Conservation (phyloP, 1,140 invertebrate genomes). For the Tetramorium alpestre region DNA sequence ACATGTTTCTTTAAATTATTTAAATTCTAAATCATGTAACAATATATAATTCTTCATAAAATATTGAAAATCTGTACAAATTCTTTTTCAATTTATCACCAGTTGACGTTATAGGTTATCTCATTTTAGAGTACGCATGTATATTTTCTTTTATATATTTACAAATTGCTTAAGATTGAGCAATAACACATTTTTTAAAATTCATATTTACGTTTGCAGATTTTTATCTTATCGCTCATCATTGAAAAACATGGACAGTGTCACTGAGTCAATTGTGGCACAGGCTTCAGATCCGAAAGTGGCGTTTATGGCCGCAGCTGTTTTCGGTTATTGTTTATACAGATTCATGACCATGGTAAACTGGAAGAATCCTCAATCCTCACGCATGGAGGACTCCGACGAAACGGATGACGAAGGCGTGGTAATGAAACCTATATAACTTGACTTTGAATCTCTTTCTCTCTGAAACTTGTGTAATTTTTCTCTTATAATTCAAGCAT, state of each 20-base stretch:
- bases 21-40: not conserved
- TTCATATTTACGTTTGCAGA: not conserved
- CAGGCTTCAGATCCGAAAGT: slow-evolving; percentile 49
- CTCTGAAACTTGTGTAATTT: not conserved
- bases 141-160: not conserved
- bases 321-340: slow-evolving; percentile 68
- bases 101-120: not conserved
- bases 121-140: not conserved
- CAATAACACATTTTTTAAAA: not conserved
- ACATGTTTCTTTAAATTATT: not conserved
- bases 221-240: slow-evolving; percentile 10
- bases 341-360: slow-evolving; percentile 40
- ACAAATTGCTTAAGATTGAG: not conserved
- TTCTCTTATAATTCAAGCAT: not conserved
- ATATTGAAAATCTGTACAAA: not conserved
- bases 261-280: slow-evolving; percentile 25
- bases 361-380: slow-evolving; percentile 19
- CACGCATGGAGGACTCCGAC: not conserved
- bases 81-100: not conserved
- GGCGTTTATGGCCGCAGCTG: slow-evolving; percentile 33
- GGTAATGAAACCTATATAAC: slow-evolving; percentile 19
- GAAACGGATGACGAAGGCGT: slow-evolving; percentile 26
- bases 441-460: not conserved
- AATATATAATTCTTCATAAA: not conserved
- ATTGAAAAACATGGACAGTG: slow-evolving; percentile 18